A percentile compares a stretch with the other conserved stretches of the same genome.
These are phyloP conservation scores for Lethrus apterus DNA, from an alignment of 1,140 invertebrate species.

Conservation along the genomic window DNA sequence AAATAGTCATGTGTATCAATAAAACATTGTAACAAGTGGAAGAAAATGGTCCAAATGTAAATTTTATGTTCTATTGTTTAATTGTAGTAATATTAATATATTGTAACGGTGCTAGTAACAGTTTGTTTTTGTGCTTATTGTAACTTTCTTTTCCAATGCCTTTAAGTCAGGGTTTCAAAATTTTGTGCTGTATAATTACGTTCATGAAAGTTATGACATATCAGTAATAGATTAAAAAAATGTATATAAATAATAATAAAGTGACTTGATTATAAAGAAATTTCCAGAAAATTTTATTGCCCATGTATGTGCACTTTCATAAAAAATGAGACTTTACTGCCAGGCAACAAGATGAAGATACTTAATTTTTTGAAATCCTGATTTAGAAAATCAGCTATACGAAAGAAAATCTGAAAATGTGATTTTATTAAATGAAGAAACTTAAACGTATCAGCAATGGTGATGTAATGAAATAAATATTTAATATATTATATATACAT, in stretches of 20 bases:
- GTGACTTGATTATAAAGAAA: too few relatives aligned
- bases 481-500: conserved; percentile 19
- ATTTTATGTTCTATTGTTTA: conserved; percentile 12
- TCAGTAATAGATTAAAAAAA: too few relatives aligned
- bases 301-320: too few relatives aligned
- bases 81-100: conserved; percentile 13
- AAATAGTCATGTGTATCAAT: too few relatives aligned
- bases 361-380: conserved; percentile 11
- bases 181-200: too few relatives aligned
- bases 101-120: conserved; percentile 16
- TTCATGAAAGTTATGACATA: too few relatives aligned
- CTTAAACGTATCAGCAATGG: conserved; percentile 41
- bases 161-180: conserved; percentile 13
- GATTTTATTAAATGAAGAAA: conserved; percentile 39
- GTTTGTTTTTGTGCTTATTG: conserved; percentile 12
- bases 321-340: too few relatives aligned
- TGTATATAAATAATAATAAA: too few relatives aligned
- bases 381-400: conserved; percentile 2
- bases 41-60: conserved; percentile 11
- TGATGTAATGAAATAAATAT: conserved; percentile 31
- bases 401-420: conserved; percentile 24
- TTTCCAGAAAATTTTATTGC: too few relatives aligned
- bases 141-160: conserved; percentile 7
- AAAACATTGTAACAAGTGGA: too few relatives aligned
- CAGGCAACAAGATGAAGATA: too few relatives aligned